Conservation (phyloP, 2,797 vertebrate genomes). For the Lophius americanus region DNA sequence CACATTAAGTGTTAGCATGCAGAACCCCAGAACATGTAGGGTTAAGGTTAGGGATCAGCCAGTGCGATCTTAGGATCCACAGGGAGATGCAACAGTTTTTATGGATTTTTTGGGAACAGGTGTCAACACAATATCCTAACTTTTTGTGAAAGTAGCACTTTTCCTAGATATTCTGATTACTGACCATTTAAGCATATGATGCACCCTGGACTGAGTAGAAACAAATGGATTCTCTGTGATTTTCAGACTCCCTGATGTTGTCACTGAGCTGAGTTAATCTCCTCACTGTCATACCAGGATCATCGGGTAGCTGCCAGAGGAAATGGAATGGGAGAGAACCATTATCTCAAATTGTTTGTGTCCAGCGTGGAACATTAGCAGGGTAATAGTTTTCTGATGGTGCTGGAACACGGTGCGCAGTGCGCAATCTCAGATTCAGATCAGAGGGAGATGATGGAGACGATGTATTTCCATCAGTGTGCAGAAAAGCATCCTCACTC, state of each 20-base stretch:
- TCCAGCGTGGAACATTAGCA: slow-evolving; percentile 23
- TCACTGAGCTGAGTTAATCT: slow-evolving; percentile 46
- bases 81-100: not conserved
- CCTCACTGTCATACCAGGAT: slow-evolving; percentile 55
- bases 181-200: too few species aligned
- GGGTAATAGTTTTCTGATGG: slow-evolving; percentile 11
- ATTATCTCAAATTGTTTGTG: slow-evolving; percentile 1
- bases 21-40: too few species aligned
- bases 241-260: slow-evolving; percentile 51
- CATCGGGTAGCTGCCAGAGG: slow-evolving; percentile 57
- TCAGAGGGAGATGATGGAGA: slow-evolving; percentile 45
- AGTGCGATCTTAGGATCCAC: too few species aligned
- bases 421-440: slow-evolving; percentile 58
- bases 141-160: not conserved
- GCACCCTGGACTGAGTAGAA: not conserved
- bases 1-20: too few species aligned
- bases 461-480: slow-evolving; percentile 36
- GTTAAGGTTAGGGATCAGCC: too few species aligned
- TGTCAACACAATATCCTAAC: not conserved
- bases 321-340: slow-evolving; percentile 31
- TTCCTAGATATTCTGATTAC: not conserved
- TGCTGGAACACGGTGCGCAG: slow-evolving; percentile 42
- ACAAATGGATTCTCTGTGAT: slow-evolving; percentile 50
- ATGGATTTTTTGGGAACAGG: not conserved
- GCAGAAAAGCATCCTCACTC: slow-evolving; percentile 50